Base-by-base conservation (phyloP, 2,888 invertebrate genomes). In the Neria commutata region DNA sequence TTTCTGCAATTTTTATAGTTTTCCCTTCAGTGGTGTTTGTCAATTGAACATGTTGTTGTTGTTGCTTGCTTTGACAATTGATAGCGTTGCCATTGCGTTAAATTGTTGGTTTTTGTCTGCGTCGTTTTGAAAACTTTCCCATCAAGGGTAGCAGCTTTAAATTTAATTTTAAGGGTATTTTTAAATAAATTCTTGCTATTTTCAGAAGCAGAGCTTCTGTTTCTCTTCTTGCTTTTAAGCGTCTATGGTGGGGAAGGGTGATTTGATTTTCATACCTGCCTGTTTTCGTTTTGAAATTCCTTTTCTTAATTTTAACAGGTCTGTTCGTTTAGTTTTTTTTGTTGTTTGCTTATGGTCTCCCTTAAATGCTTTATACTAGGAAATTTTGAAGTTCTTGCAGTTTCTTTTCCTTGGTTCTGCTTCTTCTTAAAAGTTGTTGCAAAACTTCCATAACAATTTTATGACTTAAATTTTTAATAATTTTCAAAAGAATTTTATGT, bases 1-100 rank as follows among this genome's bases (percentile, higher is more conserved):
- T 42, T 42, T 42, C 4, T 17, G 17, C 14, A 42, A 5, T 42
- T 42, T 42, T 4, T 37, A 14, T 8, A 19, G 42, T 4, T 33
- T 46, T 53, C 26, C 8, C 25, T 34, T 51, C 6, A 24, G 1
- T 42, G 25, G n/a, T 19, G 25, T 21, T 42, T 45, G 2, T 45
- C 11, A 53, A 42, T 48, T 51, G 54, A 50, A 61, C 48, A 52
- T 58, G 46, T 53, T 60, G 53, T 56, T 61, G 54, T 52, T 56
- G 47, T 58, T 60, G 46, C 50, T 62, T 59, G 29, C 48, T 33
- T 51, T 56, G 60, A 45, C 53, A 52, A 24, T 56, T 24, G 17
- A 26, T 47, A 21, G 34, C n/a, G 14, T 46, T 17, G n/a, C 14
- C 25, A 14, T 21, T 34, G 14, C n/a, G 14, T 34, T 19, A 29